Evolutionary conservation across 2,113 vertebrate species (phyloP), one percentile per base, ranked within the genome.

Genomic region (Nesoenas mayeri): DNA sequence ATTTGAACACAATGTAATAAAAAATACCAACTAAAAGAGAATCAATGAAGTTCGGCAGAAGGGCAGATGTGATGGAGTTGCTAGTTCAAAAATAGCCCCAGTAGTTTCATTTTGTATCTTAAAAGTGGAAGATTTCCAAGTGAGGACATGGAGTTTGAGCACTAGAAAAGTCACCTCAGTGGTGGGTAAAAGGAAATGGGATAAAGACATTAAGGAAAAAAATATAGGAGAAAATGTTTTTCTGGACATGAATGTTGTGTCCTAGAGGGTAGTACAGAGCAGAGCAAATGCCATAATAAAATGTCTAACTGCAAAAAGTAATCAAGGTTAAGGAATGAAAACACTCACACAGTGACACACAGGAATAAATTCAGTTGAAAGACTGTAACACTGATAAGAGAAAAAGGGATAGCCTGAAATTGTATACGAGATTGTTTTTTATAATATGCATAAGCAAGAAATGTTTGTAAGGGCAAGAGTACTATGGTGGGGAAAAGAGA

Each of bases 351-450:
- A 74, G 57, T 4, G 21, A 40, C 48, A 64, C 15, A 22, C 9
- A 74, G 26, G 53, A 86, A 28, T 60, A 91, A 94, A 86, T 71
- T 9, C 90, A 93, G 85, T 71, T 10, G 53, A 80, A 93, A 89
- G 17, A 58, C 28, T 86, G 10, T 65, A 91, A 50, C 32, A 85
- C 56, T 57, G 34, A 57, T 64, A 74, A 61, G 34, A 90, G 26
- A 56, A 88, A 88, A 66, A 69, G 5, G 28, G 15, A 32, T n/a
- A 48, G 42, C 38, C 61, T 91, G 56, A 73, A 84, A 89, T 61
- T 47, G 44, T n/a, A 8, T 73, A 65, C 38, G 32, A 88, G 74
- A 54, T 79, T 77, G 32, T 26, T 78, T 47, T 91, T 78, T 90
- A 48, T 74, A 69, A 70, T 88, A 91, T 79, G 53, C 25, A 77